phyloP scores from a whole-genome alignment of 1,140 invertebrate species.

The Penaeus chinensis region DNA sequence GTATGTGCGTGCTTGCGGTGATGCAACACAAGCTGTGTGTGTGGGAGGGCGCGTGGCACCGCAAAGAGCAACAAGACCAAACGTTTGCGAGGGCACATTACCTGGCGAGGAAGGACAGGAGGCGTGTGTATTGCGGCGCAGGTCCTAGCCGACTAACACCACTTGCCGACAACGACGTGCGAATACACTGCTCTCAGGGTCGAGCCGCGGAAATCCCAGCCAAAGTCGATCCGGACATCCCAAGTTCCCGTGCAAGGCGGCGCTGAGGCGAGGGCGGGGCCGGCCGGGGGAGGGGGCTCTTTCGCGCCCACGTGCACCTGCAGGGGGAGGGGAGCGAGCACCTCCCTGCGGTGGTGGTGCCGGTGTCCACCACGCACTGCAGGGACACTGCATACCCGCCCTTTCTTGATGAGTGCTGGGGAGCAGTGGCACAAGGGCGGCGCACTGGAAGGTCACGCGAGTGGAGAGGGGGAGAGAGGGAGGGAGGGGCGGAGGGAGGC shows the following conservation, averaged over 20 bases:
- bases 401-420: too few relatives aligned
- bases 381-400: neutral
- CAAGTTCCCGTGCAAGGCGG: constrained; percentile 41
- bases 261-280: constrained; percentile 19
- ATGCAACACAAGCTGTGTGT: neutral
- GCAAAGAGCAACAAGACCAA: neutral
- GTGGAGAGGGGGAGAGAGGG: too few relatives aligned
- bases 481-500: too few relatives aligned
- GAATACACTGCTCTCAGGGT: constrained; percentile 55
- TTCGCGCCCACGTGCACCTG: too few relatives aligned
- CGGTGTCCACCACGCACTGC: neutral
- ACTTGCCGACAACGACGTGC: constrained; percentile 34
- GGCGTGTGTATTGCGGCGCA: constrained; percentile 35
- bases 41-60: neutral
- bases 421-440: too few relatives aligned
- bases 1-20: neutral
- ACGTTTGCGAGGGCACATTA: too few relatives aligned
- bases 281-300: constrained; percentile 28
- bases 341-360: neutral
- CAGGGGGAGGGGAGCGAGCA: too few relatives aligned
- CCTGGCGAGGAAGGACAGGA: neutral
- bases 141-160: constrained; percentile 45
- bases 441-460: too few relatives aligned
- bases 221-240: constrained; percentile 57
- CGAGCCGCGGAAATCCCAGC: constrained; percentile 54